phyloP scores from a whole-genome alignment of 2,113 vertebrate genomes.

The Hippocampus comes region DNA sequence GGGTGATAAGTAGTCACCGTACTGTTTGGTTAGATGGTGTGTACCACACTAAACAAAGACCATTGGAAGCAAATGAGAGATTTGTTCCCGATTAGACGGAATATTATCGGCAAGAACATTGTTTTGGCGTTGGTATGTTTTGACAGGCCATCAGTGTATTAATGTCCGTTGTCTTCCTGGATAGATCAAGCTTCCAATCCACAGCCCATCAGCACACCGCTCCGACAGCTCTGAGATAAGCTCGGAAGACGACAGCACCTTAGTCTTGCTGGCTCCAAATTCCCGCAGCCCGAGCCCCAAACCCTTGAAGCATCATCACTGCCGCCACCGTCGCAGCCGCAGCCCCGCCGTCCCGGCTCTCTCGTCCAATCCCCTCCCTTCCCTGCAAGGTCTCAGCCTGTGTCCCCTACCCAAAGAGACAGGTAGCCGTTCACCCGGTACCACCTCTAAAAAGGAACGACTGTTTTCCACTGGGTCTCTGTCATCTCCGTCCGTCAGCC shows the following conservation, averaged over 20 bases:
- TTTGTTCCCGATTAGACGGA: no score
- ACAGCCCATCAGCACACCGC: slow-evolving; percentile 71
- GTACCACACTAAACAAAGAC: no score
- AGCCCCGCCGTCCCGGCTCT: slow-evolving; percentile 83
- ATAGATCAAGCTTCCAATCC: slow-evolving; percentile 86
- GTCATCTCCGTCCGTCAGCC: slow-evolving; percentile 63
- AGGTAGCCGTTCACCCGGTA: slow-evolving; percentile 79
- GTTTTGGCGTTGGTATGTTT: not conserved
- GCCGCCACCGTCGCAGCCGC: slow-evolving; percentile 72
- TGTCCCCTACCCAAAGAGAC: slow-evolving; percentile 75
- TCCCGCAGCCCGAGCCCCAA: slow-evolving; percentile 94
- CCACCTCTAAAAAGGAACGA: slow-evolving; percentile 60
- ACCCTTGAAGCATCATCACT: slow-evolving; percentile 77
- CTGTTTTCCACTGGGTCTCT: slow-evolving; percentile 62
- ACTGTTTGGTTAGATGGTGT: no score
- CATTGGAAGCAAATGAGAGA: no score
- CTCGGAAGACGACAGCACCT: slow-evolving; percentile 92
- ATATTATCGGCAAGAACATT: no score
- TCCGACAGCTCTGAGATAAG: slow-evolving; percentile 81
- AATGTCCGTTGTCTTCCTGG: not conserved
- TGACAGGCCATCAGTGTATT: not conserved
- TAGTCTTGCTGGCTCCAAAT: slow-evolving; percentile 84
- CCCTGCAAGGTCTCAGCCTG: slow-evolving; percentile 87
- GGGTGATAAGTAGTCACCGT: no score
- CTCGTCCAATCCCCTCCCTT: slow-evolving; percentile 72